A percentile compares a stretch with the other conserved stretches of the same genome.
Evolutionary conservation across 2,113 vertebrate genomes (phyloP).

Genomic region (Pelmatolapia mariae): DNA sequence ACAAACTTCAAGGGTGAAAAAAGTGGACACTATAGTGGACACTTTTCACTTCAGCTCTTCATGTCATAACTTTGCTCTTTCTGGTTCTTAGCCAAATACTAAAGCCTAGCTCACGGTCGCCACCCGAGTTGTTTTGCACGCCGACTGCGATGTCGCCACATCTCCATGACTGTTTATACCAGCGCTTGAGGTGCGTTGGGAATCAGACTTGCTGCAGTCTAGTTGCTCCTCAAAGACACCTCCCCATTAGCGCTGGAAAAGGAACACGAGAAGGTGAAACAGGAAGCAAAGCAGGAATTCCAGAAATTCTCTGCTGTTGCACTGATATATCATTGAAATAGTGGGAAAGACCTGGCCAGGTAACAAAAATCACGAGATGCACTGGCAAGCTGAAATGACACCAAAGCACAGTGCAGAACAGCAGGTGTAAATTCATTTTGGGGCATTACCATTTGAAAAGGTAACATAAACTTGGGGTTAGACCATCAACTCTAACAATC

Average conservation of each 20-base stretch:
- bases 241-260: neutral
- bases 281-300: neutral
- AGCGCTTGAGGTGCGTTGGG: neutral
- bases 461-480: neutral
- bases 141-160: neutral
- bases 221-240: neutral
- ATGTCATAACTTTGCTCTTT: neutral
- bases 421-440: neutral
- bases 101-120: neutral
- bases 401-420: neutral
- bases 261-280: neutral
- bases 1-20: neutral
- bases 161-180: neutral
- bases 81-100: neutral
- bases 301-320: neutral
- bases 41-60: neutral
- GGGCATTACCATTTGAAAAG: neutral
- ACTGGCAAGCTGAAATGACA: neutral
- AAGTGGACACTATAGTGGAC: neutral
- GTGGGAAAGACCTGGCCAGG: neutral
- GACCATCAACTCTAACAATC: neutral
- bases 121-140: neutral
- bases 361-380: neutral
- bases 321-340: neutral
- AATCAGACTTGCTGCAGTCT: neutral